Evolutionary conservation across 2,113 vertebrate species (phyloP).

Genomic region (Ailuropoda melanoleuca): DNA sequence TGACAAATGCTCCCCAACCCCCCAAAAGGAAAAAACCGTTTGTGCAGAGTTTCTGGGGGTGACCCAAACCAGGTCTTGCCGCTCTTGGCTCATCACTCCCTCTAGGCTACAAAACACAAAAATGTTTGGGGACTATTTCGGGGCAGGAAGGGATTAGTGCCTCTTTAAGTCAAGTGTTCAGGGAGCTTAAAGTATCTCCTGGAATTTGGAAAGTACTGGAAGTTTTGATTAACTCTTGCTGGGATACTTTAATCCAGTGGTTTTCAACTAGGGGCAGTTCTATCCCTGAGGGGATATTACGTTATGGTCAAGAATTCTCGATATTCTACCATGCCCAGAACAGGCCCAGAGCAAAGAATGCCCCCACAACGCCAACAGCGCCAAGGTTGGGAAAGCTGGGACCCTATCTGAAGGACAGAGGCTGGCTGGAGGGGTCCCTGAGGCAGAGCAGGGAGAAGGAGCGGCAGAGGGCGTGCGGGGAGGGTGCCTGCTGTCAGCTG

Average conservation of each 20-base stretch:
- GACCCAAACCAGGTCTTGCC: background rate
- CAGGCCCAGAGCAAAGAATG: background rate
- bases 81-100: background rate
- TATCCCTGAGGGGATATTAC: background rate
- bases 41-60: background rate
- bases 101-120: background rate
- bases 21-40: background rate
- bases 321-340: no score
- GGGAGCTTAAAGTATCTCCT: background rate
- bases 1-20: background rate
- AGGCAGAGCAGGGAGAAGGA: background rate
- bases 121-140: background rate
- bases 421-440: background rate
- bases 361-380: fast-evolving
- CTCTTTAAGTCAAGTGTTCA: background rate
- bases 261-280: background rate
- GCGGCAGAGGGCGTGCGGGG: background rate
- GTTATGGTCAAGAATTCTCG: background rate
- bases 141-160: background rate
- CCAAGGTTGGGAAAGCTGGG: fast-evolving
- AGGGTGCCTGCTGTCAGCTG: background rate
- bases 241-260: background rate
- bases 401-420: background rate
- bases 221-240: background rate
- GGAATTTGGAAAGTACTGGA: background rate